These are phyloP conservation scores for Furcula furcula DNA, from an alignment of 2,888 invertebrate genomes.

Conservation along the genomic window DNA sequence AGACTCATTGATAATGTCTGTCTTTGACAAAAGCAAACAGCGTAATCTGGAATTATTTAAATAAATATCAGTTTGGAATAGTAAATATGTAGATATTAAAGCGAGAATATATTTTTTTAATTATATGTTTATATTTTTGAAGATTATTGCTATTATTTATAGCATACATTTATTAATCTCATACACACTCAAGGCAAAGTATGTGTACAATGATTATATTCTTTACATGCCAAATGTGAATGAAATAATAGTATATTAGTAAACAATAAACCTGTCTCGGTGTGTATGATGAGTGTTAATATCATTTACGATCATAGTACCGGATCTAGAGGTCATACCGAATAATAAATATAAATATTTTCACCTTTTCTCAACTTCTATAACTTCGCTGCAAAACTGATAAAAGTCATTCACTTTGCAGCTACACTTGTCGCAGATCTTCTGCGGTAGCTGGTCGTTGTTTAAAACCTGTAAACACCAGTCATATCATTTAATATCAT, in stretches of 20 bases:
- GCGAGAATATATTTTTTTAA: too few species aligned
- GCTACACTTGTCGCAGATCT: slow-evolving; percentile 86
- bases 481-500: slow-evolving; percentile 13
- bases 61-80: too few species aligned
- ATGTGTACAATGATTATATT: too few species aligned
- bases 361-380: slow-evolving; percentile 84
- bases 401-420: slow-evolving; percentile 87
- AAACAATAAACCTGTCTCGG: neutral
- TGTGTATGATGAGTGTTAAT: neutral
- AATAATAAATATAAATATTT: slow-evolving; percentile 25
- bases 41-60: slow-evolving; percentile 45
- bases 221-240: too few species aligned
- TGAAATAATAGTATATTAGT: too few species aligned
- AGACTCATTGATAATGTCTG: slow-evolving; percentile 28
- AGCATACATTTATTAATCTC: too few species aligned
- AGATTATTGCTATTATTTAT: too few species aligned
- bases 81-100: too few species aligned
- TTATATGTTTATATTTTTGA: too few species aligned
- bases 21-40: slow-evolving; percentile 31
- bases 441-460: slow-evolving; percentile 86
- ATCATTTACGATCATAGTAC: too few species aligned
- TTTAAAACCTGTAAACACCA: slow-evolving; percentile 79
- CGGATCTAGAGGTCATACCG: too few species aligned
- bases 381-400: slow-evolving; percentile 86
- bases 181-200: too few species aligned